These are phyloP conservation scores for Muschampia plurimacula DNA, from an alignment of 2,888 invertebrate species.

Conservation along the genomic window DNA sequence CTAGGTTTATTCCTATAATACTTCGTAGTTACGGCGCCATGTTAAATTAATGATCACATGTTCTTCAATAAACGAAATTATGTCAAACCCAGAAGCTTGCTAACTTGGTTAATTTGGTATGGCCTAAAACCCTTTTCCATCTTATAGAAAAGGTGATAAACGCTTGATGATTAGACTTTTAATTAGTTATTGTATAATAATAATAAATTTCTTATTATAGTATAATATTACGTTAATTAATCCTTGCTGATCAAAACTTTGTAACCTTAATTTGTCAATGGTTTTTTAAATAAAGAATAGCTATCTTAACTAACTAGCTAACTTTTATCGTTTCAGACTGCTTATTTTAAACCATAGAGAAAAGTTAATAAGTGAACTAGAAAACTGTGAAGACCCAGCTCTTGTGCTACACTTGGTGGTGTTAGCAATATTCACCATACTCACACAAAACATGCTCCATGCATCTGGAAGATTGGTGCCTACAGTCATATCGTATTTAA, in stretches of 20 bases:
- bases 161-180: neutral
- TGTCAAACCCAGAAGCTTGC: no score
- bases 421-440: constrained; percentile 91
- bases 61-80: no score
- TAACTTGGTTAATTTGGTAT: no score
- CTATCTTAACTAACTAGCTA: no score
- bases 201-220: neutral
- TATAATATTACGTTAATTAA: no score
- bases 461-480: constrained; percentile 98
- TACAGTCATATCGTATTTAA: constrained; percentile 90
- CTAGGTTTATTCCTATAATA: no score
- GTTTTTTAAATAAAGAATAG: no score
- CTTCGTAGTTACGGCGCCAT: no score
- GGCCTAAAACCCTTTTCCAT: no score
- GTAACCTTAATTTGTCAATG: neutral
- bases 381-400: constrained; percentile 90
- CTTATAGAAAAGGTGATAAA: no score
- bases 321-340: constrained; percentile 78
- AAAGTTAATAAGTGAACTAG: constrained; percentile 92
- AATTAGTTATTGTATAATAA: neutral
- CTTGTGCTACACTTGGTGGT: constrained; percentile 91
- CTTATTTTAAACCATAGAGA: constrained; percentile 92
- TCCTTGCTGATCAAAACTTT: neutral
- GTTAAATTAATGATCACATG: no score
- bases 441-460: constrained; percentile 93